Percentiles rank a stretch among this genome's conserved stretches.
phyloP scores from a whole-genome alignment of 2,797 vertebrate genomes.

The Rousettus madagascariensis region DNA sequence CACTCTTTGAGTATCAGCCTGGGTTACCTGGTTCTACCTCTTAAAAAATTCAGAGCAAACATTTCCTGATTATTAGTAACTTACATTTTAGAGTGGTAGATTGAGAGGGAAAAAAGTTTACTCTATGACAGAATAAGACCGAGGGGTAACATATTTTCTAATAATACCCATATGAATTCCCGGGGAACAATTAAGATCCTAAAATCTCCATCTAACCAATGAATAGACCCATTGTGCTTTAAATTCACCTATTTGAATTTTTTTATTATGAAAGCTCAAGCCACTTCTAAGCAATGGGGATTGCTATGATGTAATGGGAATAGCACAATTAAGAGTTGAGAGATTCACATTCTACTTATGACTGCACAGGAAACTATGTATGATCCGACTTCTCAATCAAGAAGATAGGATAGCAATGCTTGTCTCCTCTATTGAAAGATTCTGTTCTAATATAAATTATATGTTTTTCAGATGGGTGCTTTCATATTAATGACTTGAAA shows the following conservation, averaged over 20 bases:
- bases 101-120: background rate
- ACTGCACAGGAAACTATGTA: background rate
- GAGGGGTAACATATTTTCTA: background rate
- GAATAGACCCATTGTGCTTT: slow-evolving; percentile 6
- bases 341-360: background rate
- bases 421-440: background rate
- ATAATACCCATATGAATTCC: background rate
- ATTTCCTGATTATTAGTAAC: background rate
- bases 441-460: slow-evolving; percentile 21
- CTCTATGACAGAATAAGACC: background rate
- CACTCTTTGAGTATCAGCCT: background rate
- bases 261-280: slow-evolving; percentile 49
- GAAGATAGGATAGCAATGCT: background rate
- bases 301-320: background rate
- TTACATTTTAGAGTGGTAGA: background rate
- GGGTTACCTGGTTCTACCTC: background rate
- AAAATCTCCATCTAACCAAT: slow-evolving; percentile 10
- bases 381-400: background rate
- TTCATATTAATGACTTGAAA: slow-evolving; percentile 52
- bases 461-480: background rate
- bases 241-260: background rate
- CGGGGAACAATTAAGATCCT: background rate
- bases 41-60: slow-evolving; percentile 16
- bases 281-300: slow-evolving; percentile 17
- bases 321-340: background rate